These are phyloP conservation scores for Neofelis nebulosa DNA, from an alignment of 2,113 vertebrate species.

Conservation along the genomic window DNA sequence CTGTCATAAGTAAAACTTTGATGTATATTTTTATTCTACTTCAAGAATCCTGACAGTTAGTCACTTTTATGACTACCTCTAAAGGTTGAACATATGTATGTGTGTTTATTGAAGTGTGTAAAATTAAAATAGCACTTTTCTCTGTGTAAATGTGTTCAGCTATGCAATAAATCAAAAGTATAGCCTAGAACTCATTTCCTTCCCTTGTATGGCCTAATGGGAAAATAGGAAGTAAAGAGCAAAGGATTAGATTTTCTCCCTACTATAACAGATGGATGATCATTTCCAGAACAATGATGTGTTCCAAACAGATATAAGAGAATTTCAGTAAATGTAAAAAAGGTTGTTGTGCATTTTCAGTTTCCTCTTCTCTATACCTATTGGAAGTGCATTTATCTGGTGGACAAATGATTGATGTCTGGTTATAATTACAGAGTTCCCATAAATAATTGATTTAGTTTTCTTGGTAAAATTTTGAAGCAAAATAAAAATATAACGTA, in stretches of 20 bases:
- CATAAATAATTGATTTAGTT: not conserved
- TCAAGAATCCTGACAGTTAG: constrained; percentile 33
- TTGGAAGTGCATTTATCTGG: constrained; percentile 31
- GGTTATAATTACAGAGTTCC: not conserved
- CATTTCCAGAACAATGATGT: constrained; percentile 66
- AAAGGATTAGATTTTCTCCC: not conserved
- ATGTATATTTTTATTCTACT: constrained; percentile 40
- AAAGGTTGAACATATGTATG: constrained; percentile 68
- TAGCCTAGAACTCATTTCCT: constrained; percentile 72
- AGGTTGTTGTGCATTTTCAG: not conserved
- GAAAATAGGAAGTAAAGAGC: constrained; percentile 66
- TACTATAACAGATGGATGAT: not conserved
- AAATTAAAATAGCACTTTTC: constrained; percentile 80
- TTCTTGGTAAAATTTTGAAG: not conserved
- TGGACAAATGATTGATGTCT: not conserved
- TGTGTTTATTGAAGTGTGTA: constrained; percentile 71
- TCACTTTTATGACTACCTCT: constrained; percentile 62
- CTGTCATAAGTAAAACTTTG: constrained; percentile 45
- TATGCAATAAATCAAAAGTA: constrained; percentile 77
- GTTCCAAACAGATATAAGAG: constrained; percentile 41
- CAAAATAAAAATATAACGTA: not conserved
- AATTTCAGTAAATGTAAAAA: constrained; percentile 38
- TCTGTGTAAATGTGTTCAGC: constrained; percentile 61
- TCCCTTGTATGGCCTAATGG: constrained; percentile 70
- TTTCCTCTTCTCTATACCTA: not conserved